These are phyloP conservation scores for Clarias gariepinus DNA, from an alignment of 2,113 vertebrate species.

Conservation along the genomic window DNA sequence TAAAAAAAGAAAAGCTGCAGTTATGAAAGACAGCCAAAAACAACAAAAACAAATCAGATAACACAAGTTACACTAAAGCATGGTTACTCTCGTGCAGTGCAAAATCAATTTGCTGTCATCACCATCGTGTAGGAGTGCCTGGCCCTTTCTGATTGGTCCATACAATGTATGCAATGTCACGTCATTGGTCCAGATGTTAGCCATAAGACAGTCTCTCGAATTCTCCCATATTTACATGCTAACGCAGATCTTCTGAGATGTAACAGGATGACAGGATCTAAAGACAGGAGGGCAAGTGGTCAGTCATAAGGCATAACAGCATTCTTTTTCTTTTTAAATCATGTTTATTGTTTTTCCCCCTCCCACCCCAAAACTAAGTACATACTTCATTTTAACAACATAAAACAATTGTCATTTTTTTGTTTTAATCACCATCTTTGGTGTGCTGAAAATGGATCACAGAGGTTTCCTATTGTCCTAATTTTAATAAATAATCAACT, in stretches of 20 bases:
- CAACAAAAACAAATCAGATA: constrained; percentile 50
- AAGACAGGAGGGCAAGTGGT: constrained; percentile 71
- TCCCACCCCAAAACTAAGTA: constrained; percentile 23
- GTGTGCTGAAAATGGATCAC: not conserved
- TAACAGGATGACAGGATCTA: constrained; percentile 71
- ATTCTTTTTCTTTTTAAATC: constrained; percentile 56
- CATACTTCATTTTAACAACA: constrained; percentile 16
- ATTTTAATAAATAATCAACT: not conserved
- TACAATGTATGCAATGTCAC: constrained; percentile 63
- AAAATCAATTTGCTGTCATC: constrained; percentile 62
- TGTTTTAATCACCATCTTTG: not conserved
- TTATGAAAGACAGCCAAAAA: constrained; percentile 47
- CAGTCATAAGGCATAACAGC: constrained; percentile 64
- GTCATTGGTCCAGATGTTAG: constrained; percentile 72
- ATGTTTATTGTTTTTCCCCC: constrained; percentile 34
- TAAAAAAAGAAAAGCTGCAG: constrained; percentile 52
- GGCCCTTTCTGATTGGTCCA: constrained; percentile 71
- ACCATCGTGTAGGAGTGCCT: constrained; percentile 58
- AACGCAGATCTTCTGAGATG: constrained; percentile 71
- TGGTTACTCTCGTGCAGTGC: constrained; percentile 53
- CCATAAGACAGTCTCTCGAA: constrained; percentile 61
- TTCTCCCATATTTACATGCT: constrained; percentile 65
- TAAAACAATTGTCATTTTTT: not conserved
- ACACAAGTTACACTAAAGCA: constrained; percentile 56
- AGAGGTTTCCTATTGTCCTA: not conserved